Evolutionary conservation across 2,888 invertebrate genomes (phyloP), one percentile per base, ranked within the genome.

Genomic region (Phaonia tiefii): DNA sequence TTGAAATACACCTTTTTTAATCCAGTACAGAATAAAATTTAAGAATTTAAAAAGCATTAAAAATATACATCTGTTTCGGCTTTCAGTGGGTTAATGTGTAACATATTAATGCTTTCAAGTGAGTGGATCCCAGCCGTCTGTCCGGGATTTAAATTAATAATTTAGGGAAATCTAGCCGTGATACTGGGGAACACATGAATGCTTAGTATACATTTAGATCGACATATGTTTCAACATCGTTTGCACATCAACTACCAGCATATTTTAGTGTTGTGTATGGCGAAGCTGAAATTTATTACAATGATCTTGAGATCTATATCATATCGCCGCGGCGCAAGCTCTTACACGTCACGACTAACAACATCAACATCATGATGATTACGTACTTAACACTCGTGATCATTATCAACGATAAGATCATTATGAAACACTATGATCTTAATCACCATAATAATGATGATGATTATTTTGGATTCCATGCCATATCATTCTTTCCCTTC

Each of bases 131-230:
- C 17, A 15, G 49, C 15, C 17, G 37, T 17, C 60, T 13, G 63
- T 63, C 63, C 22, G 63, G 37, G 17, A 17, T 13, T 42, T 22
- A 56, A 39, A 39, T 42, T 42, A 31, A 75, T 81, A 81, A 81
- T 67, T 81, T 78, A 81, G 71, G 60, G 37, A 67, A 75, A 71
- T 72, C 44, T 63, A 60, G 72, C 20, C 49, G 49, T 63, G 37
- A 72, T 20, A 42, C 4, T 31, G 3, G 31, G 31, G 3, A 8
- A 8, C 31, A 31, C n/a, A n/a, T n/a, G n/a, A n/a, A n/a, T n/a
- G n/a, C n/a, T n/a, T n/a, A n/a, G n/a, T n/a, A 54, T 54, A 42
- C 63, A 63, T 63, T 37, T 60, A 54, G 44, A 11, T 22, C 3
- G 11, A 63, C 63, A 63, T 42, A 39, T 42, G 63, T 63, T 31